Percentiles rank a stretch among this genome's conserved stretches.
Evolutionary conservation across 1,140 invertebrate species (phyloP).

Genomic region (Leptopilina clavipes): DNA sequence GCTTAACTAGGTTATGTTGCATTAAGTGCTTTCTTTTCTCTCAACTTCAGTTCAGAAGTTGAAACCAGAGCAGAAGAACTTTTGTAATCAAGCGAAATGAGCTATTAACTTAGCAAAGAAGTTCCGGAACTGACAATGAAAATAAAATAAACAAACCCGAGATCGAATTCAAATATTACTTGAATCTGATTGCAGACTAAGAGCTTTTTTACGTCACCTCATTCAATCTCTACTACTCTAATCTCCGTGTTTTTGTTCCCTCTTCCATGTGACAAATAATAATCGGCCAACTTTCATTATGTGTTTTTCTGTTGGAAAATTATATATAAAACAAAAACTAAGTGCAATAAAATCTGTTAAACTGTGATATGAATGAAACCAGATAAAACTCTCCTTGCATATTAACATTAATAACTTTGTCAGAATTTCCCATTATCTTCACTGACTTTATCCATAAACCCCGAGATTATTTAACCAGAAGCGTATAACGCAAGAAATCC

Average conservation of each 20-base stretch:
- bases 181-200: constrained; percentile 10
- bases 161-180: neutral
- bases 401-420: neutral
- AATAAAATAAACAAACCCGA: constrained; percentile 8
- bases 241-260: neutral
- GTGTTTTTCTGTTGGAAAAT: neutral
- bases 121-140: neutral
- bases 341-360: neutral
- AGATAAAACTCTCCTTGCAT: too few species aligned
- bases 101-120: neutral
- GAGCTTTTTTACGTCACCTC: neutral
- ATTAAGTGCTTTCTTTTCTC: neutral
- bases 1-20: neutral
- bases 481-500: neutral
- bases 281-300: neutral
- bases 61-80: neutral
- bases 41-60: neutral
- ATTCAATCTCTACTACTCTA: neutral
- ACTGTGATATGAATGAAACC: too few species aligned
- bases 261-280: neutral
- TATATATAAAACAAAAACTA: neutral
- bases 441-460: neutral
- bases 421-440: neutral
- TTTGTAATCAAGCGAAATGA: neutral
- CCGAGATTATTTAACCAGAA: neutral